phyloP scores from a whole-genome alignment of 2,113 vertebrate species.

The Pseudonaja textilis region DNA sequence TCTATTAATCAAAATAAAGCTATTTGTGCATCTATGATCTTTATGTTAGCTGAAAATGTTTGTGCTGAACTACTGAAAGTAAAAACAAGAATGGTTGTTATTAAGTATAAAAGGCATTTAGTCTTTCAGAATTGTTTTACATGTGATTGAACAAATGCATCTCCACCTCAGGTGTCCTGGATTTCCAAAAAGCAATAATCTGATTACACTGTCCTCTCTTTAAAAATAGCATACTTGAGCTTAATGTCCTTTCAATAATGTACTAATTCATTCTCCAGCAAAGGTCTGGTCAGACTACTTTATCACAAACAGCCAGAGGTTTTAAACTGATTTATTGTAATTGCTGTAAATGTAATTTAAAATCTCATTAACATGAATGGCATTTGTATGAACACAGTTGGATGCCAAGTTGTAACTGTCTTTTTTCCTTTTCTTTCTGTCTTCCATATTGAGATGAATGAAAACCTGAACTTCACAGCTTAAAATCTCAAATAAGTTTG shows the following conservation, averaged over 20 bases:
- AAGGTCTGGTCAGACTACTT: neutral
- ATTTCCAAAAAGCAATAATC: neutral
- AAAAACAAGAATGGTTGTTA: neutral
- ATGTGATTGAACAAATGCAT: neutral
- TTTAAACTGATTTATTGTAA: conserved; percentile 1
- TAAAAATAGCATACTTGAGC: neutral
- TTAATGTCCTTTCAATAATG: neutral
- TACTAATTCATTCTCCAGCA: neutral
- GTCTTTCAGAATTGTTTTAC: neutral
- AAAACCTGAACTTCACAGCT: neutral
- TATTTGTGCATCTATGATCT: neutral
- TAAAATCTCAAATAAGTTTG: neutral
- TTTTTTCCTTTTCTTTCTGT: neutral
- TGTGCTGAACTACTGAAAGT: neutral
- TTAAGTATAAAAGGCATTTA: neutral
- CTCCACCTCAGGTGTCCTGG: neutral
- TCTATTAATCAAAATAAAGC: neutral
- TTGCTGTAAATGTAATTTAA: conserved; percentile 5
- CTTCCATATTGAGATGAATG: neutral
- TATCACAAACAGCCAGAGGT: conserved; percentile 22
- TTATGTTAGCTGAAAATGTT: neutral
- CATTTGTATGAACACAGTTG: conserved; percentile 11
- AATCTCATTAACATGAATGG: neutral
- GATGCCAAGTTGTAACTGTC: neutral
- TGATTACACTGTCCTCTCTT: neutral